Evolutionary conservation across 2,888 invertebrate genomes (phyloP).

Genomic region (Mactromeris polynyma): DNA sequence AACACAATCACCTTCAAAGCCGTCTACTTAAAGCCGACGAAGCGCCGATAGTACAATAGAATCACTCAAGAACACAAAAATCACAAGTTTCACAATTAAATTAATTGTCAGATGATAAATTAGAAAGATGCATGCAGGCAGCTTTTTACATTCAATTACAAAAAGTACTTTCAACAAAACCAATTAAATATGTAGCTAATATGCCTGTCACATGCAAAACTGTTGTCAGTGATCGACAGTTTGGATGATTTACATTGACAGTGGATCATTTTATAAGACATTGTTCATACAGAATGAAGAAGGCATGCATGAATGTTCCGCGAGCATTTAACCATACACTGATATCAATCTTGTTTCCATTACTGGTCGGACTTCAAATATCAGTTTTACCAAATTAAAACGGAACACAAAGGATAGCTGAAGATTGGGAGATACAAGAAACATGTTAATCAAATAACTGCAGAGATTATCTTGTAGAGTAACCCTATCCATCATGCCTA

Average conservation of each 20-base stretch:
- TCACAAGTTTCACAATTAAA: background rate
- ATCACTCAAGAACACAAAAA: background rate
- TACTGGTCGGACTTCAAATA: background rate
- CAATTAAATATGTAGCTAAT: constrained; percentile 7
- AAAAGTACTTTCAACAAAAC: background rate
- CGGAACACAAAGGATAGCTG: background rate
- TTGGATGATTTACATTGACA: background rate
- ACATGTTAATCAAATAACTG: background rate
- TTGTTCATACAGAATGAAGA: background rate
- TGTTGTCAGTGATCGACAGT: background rate
- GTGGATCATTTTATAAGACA: background rate
- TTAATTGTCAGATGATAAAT: constrained; percentile 3
- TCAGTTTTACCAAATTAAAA: constrained; percentile 13
- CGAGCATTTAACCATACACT: background rate
- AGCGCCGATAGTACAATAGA: background rate
- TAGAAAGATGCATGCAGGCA: background rate
- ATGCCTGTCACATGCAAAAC: background rate
- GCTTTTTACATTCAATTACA: background rate
- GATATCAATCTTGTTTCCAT: background rate
- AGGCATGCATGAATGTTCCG: background rate
- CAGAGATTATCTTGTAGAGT: background rate
- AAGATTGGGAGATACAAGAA: background rate
- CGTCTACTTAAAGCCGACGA: background rate
- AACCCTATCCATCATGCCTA: background rate
- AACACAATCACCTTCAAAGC: background rate